Base-by-base conservation (phyloP, 1,140 invertebrate genomes). In the Tetragonula clypearis region DNA sequence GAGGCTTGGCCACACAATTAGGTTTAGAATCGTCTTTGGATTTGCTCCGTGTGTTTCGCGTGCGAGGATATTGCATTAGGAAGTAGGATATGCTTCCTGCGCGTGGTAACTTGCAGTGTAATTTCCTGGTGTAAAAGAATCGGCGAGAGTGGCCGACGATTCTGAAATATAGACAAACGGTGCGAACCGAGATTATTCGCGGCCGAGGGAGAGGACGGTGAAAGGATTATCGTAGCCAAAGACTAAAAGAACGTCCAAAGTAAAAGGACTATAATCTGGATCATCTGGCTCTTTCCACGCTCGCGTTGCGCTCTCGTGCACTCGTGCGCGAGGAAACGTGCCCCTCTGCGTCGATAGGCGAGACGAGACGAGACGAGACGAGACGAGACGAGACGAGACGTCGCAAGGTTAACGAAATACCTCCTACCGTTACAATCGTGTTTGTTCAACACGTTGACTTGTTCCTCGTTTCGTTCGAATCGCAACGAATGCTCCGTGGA, bases 101-200 rank as follows among this genome's bases (percentile, higher is more conserved):
- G 41, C 66, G 35, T 35, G 35, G 35, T 82, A n/a, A 74, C 65
- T 83, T 66, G 75, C 65, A 73, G 80, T 76, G 82, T 68, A 82
- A 88, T 91, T 92, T 92, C 87, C 91, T 66, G 74, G 72, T 85
- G n/a, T 86, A 83, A 87, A 90, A n/a, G n/a, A 85, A 86, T 56
- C 77, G 26, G 72, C 75, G 86, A 88, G 88, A 90, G 75, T 71
- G 77, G 72, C 79, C 49, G 49, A 60, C 12, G 58, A 65, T 83
- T 84, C 73, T 86, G 81, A 90, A 49, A 8, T 87, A 89, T 83
- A 85, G 82, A 85, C 60, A 62, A 90, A 82, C 83, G 58, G 82
- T 77, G 68, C 73, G 60, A 65, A 81, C 66, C 86, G 84, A 8
- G 41, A 49, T 49, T 49, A 92, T 86, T 87, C 72, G 26, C 60